Evolutionary conservation across 1,140 invertebrate genomes (phyloP), one percentile per base, ranked within the genome.

Genomic region (Drosophila athabasca): DNA sequence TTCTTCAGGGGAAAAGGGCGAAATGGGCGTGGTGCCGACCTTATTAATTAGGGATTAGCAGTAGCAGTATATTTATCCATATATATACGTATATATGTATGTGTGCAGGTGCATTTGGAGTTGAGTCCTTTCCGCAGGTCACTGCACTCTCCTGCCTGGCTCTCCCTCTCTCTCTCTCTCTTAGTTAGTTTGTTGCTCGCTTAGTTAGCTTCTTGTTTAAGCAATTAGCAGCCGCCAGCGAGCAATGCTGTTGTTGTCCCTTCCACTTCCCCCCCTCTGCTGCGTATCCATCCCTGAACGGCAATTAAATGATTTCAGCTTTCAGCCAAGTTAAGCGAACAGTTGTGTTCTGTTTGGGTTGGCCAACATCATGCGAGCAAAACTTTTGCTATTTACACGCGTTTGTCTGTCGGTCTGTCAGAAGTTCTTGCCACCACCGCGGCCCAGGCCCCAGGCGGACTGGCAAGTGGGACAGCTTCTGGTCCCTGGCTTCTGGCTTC

Each of bases 311-410:
- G 80, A 84, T 83, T 83, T 83, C 24, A 41, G 50, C 41, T 52
- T 55, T 45, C n/a, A 26, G 53, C 59, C 59, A 39, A 39, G 11
- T 39, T 39, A 39, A 13, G 35, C 35, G 35, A 39, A 39, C 39
- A n/a, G 58, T 58, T 62, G 24, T 41, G 44, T 51, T 46, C 65
- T 39, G 35, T 49, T 55, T 13, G 62, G 62, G 52, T 65, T 39
- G 35, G 35, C 41, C 53, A 65, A 73, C 74, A 60, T 46, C 79
- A 79, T 82, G 58, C 64, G 62, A 75, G 75, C 51, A 60, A 70
- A 83, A 83, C 80, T 83, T 83, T 83, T 57, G 54, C 79, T 76
- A 83, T 79, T 83, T 84, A 83, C 79, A 83, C 79, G 80, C 79
- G 73, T 83, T 83, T 76, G 76, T 80, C 11, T 76, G 53, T 80